phyloP scores from a whole-genome alignment of 2,797 vertebrate species.

The Australoheros facetus region DNA sequence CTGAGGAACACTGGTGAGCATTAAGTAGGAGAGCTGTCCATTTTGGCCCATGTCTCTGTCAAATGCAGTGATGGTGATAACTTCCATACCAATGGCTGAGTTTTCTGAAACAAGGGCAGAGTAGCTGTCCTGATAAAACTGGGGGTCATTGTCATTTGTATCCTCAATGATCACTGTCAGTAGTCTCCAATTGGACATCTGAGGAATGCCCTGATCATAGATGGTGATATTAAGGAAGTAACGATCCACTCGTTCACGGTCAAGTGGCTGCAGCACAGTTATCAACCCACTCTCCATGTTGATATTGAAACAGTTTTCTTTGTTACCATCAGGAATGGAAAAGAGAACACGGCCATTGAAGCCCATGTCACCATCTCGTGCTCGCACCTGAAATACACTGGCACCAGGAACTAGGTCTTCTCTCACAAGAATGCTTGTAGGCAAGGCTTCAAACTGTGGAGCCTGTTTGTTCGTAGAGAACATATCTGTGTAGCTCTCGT shows the following conservation, averaged over 20 bases:
- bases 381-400: constrained; percentile 84
- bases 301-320: constrained; percentile 89
- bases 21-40: constrained; percentile 85
- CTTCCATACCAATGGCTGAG: constrained; percentile 80
- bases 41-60: constrained; percentile 90
- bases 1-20: constrained; percentile 85
- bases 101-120: constrained; percentile 85
- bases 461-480: constrained; percentile 88
- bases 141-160: constrained; percentile 91
- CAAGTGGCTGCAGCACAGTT: constrained; percentile 88
- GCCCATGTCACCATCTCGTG: constrained; percentile 88
- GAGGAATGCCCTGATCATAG: constrained; percentile 93
- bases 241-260: constrained; percentile 87
- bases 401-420: constrained; percentile 85
- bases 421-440: constrained; percentile 84
- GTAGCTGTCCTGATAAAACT: constrained; percentile 85
- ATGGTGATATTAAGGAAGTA: constrained; percentile 93
- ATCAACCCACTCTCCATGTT: constrained; percentile 90
- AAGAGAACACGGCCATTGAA: constrained; percentile 92
- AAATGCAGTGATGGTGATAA: constrained; percentile 85
- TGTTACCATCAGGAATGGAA: constrained; percentile 90
- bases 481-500: constrained; percentile 85
- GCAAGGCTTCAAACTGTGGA: constrained; percentile 89
- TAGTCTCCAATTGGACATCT: constrained; percentile 88
- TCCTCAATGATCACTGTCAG: constrained; percentile 89